phyloP scores from a whole-genome alignment of 2,113 vertebrate genomes.

The Motacilla alba region DNA sequence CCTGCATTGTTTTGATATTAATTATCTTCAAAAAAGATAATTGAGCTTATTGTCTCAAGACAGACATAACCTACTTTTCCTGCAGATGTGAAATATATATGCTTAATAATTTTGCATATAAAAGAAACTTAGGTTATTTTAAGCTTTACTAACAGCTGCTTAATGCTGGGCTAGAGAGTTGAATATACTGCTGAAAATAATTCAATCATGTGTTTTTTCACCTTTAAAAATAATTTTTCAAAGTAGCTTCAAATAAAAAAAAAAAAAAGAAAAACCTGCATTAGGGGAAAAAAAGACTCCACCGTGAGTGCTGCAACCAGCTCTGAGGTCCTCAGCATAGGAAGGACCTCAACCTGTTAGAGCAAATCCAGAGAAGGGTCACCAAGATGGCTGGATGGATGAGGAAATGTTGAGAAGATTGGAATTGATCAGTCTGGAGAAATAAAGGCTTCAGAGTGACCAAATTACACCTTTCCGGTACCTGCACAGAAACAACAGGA shows the following conservation, averaged over 20 bases:
- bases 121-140: background rate
- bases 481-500: background rate
- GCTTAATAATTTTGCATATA: background rate
- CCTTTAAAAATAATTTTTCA: background rate
- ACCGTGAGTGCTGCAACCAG: background rate
- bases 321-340: background rate
- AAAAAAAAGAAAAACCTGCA: fast-evolving
- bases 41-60: background rate
- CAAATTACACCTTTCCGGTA: background rate
- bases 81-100: background rate
- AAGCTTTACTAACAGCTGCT: background rate
- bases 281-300: background rate
- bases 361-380: background rate
- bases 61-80: background rate
- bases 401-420: background rate
- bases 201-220: fast-evolving
- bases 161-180: background rate
- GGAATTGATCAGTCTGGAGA: background rate
- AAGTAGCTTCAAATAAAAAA: background rate
- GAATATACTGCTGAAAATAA: background rate
- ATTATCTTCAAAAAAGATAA: background rate
- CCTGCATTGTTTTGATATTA: background rate
- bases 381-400: too few relatives aligned
- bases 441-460: fast-evolving
- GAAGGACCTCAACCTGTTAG: background rate